Evolutionary conservation across 1,140 invertebrate genomes (phyloP), one percentile per base, ranked within the genome.

Genomic region (Gerris buenoi): DNA sequence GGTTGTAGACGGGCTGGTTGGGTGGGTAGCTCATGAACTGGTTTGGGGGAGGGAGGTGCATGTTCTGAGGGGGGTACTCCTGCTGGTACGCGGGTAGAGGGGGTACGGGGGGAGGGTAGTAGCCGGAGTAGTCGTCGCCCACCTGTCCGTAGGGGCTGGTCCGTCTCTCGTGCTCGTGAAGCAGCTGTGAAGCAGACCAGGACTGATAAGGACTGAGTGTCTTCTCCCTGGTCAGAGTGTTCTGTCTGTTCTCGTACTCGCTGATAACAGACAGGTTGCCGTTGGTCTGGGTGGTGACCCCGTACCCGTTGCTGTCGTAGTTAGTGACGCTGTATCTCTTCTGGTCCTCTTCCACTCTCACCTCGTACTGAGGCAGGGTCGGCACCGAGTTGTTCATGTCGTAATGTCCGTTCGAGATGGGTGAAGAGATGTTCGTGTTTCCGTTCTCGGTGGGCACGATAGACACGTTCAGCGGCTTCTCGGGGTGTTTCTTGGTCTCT

Each of bases 151-250:
- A 72, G 0, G 82, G 81, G 69, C 80, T 81, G 56, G 79, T 78
- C 33, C 82, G 75, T 27, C 80, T 76, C 72, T 85, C 82, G 68
- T 85, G 83, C 72, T 84, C 83, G 70, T 82, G 80, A 1, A 85
- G 73, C 10, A 85, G 73, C 72, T 84, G 81, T 13, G 79, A 81
- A 2, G 83, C 82, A 27, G 80, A 81, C 82, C 82, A 84, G 0
- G 79, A 81, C 67, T 82, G 81, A 69, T 79, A 81, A 2, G 81
- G 81, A 67, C 79, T 81, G 22, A 82, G 73, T 14, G 78, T 77
- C 26, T 78, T 75, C 10, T 77, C 78, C 58, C 77, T 68, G 25
- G 76, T 74, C 23, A 79, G 71, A 0, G 78, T 77, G 26, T 75
- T 77, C 59, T 63, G 68, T 68, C 61, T 67, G 62, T 60, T 70